Evolutionary conservation across 2,888 invertebrate species (phyloP), one percentile per base, ranked within the genome.

Genomic region (Agrenia bidenticulata): DNA sequence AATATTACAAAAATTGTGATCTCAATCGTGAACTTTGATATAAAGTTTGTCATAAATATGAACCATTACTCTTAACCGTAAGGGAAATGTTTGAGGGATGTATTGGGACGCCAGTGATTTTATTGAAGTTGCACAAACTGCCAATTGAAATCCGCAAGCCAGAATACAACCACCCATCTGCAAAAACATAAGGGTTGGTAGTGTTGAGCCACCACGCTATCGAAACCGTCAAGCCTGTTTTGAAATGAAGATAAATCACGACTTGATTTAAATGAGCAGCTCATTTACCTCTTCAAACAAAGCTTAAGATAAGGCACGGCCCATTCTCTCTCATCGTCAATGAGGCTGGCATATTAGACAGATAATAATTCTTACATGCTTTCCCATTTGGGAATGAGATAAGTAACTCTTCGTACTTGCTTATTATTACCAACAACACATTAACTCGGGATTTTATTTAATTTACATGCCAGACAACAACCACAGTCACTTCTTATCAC

Each of bases 231-330:
- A 55, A 55, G 32, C 39, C 39, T 54, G 21, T 45, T 19, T 19
- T 4, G 49, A 50, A 60, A 63, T 69, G 61, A 41, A 69, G 65
- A 69, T 69, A 69, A 69, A 65, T 69, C 69, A 69, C 65, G 69
- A 53, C 55, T 59, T 58, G 62, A 57, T 63, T 59, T 58, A 64
- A 64, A 59, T 64, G 54, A 53, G 63, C 50, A 57, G 50, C 62
- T 56, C 56, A 62, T 53, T 62, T 62, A 53, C 53, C 56, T 56
- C 56, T 61, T 55, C 63, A 63, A 63, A 63, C 63, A 63, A 63
- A 41, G 56, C 37, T 55, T 27, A 15, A 57, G 56, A 57, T 57
- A 57, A 57, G 56, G 15, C 56, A 57, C 56, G 56, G 41, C 41
- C 41, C 26, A 27, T n/a, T 32, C 32, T 32, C 32, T 32, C 45